These are phyloP conservation scores for Motacilla alba DNA, from an alignment of 2,113 vertebrate species.

Conservation along the genomic window DNA sequence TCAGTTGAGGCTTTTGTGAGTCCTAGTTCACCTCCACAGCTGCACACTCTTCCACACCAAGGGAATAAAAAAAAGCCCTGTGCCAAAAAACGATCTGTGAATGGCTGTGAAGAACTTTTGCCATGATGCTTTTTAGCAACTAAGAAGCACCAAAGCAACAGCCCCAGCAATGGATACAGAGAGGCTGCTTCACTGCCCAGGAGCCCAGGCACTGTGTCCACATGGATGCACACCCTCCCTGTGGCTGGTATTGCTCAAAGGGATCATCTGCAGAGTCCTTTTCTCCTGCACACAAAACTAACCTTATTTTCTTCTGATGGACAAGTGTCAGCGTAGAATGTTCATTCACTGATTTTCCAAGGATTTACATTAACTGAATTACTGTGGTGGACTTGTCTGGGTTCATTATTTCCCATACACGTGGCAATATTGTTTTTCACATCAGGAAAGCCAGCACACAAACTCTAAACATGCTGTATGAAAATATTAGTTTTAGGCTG, in stretches of 20 bases:
- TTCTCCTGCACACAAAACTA: neutral
- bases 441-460: neutral
- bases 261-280: neutral
- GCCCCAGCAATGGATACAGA: neutral
- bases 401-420: rapidly evolving
- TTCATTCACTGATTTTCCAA: neutral
- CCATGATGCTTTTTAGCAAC: neutral
- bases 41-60: neutral
- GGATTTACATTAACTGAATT: neutral
- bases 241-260: neutral
- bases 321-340: neutral
- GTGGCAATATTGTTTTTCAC: neutral
- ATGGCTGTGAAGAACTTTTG: neutral
- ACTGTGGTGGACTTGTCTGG: neutral
- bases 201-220: neutral
- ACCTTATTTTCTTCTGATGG: neutral
- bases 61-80: neutral
- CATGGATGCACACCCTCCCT: neutral
- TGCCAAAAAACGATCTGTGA: neutral
- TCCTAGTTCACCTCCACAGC: neutral
- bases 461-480: neutral
- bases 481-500: neutral
- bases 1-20: neutral
- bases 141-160: neutral
- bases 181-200: rapidly evolving